Evolutionary conservation across 2,113 vertebrate species (phyloP), one percentile per base, ranked within the genome.

Genomic region (Pseudorectes ferrugineus): DNA sequence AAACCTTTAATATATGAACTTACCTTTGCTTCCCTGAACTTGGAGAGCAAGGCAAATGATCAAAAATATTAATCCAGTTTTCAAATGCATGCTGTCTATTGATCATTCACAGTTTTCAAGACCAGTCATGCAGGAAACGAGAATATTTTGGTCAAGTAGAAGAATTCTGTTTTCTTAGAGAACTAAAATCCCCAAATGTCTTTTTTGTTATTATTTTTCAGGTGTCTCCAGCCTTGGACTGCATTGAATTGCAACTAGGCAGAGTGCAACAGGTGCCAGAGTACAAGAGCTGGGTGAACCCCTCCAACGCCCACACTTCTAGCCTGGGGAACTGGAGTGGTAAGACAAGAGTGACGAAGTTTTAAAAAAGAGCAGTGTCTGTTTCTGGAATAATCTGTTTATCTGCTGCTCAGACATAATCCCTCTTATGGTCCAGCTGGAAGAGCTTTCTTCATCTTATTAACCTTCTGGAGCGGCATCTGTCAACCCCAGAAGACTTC

Each of bases 311-410:
- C 70, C 55, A 74, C 82, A 33, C 83, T 86, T 88, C 58, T 77
- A 65, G 66, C 77, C 76, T 4, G 52, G 79, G 58, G 65, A 79
- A 43, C 83, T 82, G 81, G 57, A 65, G 61, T n/a, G 88, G 71
- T 85, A 96, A 92, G 97, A 97, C 92, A 97, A 95, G 97, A 97
- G 95, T 98, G 98, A 98, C 86, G 94, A 98, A 97, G 98, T 98
- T 97, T 97, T 97, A 88, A 93, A 88, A 77, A 43, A 87, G 97
- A 97, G 96, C 96, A 97, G 96, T 95, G 97, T 96, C 97, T 95
- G 97, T 98, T 98, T 98, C 97, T 95, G 98, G 98, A 98, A 98
- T 99, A 99, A 99, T 99, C 99, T 98, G 96, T 98, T 99, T 98
- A 99, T 98, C 98, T 98, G 96, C 96, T 97, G 93, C 98, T 99